phyloP scores from a whole-genome alignment of 2,113 vertebrate genomes.

The Tauraco erythrolophus region DNA sequence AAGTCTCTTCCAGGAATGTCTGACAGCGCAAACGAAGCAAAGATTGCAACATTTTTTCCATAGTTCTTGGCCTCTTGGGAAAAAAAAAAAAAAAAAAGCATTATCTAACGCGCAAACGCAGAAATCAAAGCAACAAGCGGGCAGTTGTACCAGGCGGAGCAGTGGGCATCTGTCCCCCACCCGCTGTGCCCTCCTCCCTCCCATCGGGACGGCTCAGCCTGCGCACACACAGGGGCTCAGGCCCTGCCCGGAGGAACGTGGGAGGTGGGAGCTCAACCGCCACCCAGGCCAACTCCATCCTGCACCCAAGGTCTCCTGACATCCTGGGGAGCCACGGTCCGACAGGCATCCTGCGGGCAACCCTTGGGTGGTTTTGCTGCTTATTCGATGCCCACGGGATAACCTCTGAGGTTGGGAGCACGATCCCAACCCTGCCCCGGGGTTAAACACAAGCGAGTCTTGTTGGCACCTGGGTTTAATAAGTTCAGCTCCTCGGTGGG shows the following conservation, averaged over 20 bases:
- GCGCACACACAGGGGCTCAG: accelerated
- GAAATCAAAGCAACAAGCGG: not conserved
- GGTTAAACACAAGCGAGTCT: accelerated
- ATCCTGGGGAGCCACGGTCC: accelerated
- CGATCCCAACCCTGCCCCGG: not conserved
- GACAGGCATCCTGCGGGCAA: accelerated
- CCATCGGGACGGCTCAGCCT: not conserved
- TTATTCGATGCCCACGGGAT: accelerated
- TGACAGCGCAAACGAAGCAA: slow-evolving; percentile 22
- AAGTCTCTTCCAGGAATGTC: slow-evolving; percentile 65
- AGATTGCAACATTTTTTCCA: slow-evolving; percentile 60
- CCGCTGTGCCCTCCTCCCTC: not conserved
- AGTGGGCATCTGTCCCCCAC: not conserved
- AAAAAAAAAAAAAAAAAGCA: not conserved
- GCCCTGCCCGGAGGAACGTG: not conserved
- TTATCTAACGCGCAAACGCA: not conserved
- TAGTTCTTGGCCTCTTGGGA: slow-evolving; percentile 4
- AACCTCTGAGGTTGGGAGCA: not conserved
- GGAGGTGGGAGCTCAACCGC: not conserved
- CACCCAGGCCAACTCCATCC: accelerated
- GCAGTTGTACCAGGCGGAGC: not conserved
- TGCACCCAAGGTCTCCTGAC: not conserved
- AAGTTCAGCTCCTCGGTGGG: accelerated
- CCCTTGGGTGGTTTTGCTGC: not conserved
- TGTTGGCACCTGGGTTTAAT: not conserved